These are phyloP conservation scores for Hipparchia sbordonii DNA, from an alignment of 2,888 invertebrate species.

Conservation along the genomic window DNA sequence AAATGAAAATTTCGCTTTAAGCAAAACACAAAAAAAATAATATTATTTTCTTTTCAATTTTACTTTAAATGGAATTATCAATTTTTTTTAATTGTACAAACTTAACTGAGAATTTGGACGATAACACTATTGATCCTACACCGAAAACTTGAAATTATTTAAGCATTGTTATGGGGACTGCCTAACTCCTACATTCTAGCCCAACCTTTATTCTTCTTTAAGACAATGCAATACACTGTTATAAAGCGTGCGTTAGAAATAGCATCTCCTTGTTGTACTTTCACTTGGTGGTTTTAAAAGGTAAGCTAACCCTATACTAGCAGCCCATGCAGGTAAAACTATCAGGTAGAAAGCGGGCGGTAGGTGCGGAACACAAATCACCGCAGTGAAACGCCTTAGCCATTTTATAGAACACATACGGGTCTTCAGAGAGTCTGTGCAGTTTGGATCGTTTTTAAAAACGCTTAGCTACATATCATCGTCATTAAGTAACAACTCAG, in stretches of 20 bases:
- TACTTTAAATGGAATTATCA: too few relatives aligned
- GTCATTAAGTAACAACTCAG: too few relatives aligned
- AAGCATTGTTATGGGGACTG: too few relatives aligned
- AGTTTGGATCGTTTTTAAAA: neutral
- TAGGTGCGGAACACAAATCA: constrained; percentile 45
- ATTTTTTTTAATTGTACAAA: too few relatives aligned
- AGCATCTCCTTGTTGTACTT: constrained; percentile 36
- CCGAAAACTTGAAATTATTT: too few relatives aligned
- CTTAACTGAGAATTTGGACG: too few relatives aligned
- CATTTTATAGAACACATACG: constrained; percentile 30
- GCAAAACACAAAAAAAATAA: too few relatives aligned
- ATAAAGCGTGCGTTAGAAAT: constrained; percentile 25
- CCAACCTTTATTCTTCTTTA: too few relatives aligned
- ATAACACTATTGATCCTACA: too few relatives aligned
- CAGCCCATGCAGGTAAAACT: constrained; percentile 34
- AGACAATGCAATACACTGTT: neutral
- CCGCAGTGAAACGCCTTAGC: constrained; percentile 39
- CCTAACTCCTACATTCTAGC: too few relatives aligned
- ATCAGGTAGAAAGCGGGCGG: constrained; percentile 40
- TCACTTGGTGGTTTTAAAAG: constrained; percentile 38
- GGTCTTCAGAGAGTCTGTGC: neutral
- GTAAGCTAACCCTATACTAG: constrained; percentile 36
- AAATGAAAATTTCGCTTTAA: too few relatives aligned
- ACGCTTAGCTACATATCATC: neutral
- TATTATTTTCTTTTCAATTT: too few relatives aligned